A percentile compares a stretch with the other conserved stretches of the same genome.
Evolutionary conservation across 2,113 vertebrate species (phyloP).

Genomic region (Tor tambroides): DNA sequence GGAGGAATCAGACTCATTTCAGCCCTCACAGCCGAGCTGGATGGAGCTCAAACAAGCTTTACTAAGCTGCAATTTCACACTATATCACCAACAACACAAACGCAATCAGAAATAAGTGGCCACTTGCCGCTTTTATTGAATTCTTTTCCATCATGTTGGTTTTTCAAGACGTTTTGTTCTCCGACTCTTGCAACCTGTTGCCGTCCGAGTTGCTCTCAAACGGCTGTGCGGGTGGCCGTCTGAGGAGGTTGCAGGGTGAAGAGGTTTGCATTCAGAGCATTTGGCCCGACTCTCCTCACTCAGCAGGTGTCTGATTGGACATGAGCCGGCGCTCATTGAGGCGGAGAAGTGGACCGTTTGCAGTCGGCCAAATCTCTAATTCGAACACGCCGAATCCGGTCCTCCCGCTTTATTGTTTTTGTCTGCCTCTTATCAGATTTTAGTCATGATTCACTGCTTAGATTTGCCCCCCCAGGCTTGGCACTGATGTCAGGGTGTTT

Average conservation of each 20-base stretch:
- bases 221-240: background rate
- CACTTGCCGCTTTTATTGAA: background rate
- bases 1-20: conserved; percentile 22
- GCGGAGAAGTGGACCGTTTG: background rate
- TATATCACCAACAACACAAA: background rate
- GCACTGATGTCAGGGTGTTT: background rate
- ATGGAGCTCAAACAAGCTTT: conserved; percentile 13
- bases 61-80: conserved; percentile 33
- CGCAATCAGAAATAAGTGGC: conserved; percentile 1
- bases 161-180: background rate
- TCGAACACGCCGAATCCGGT: background rate
- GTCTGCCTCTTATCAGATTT: conserved; percentile 15
- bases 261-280: background rate
- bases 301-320: conserved; percentile 39
- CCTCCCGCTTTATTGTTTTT: background rate
- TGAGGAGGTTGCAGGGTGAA: conserved; percentile 4
- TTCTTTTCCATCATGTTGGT: background rate
- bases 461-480: conserved; percentile 14
- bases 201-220: background rate
- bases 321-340: background rate
- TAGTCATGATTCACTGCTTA: conserved; percentile 15
- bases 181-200: conserved; percentile 22
- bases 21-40: background rate
- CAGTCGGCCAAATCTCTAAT: conserved; percentile 34
- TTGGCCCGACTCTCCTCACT: conserved; percentile 15